These are phyloP conservation scores for Grammomys dolichurus DNA, from an alignment of 2,113 vertebrate genomes.

Conservation along the genomic window DNA sequence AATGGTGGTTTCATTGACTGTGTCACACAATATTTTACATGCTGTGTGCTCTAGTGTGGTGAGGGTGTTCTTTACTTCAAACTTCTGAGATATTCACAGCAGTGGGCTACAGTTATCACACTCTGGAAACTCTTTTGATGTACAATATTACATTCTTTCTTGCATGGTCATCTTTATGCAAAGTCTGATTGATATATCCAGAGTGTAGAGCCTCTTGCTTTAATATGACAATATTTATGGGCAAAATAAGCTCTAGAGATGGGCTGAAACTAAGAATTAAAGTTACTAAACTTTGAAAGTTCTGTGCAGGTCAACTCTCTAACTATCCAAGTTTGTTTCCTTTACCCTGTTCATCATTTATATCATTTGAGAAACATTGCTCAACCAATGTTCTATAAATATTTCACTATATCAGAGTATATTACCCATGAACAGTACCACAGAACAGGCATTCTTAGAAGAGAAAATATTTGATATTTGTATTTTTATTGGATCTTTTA, in stretches of 20 bases:
- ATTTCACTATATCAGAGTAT: not conserved
- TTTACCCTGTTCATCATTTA: not conserved
- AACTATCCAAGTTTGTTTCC: not conserved
- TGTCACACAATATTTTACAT: not conserved
- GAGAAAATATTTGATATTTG: conserved; percentile 8
- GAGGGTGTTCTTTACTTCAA: not conserved
- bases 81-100: not conserved
- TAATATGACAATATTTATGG: not conserved
- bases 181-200: not conserved
- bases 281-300: too few species aligned
- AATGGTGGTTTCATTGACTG: not conserved
- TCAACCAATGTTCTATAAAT: not conserved
- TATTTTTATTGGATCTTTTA: too few species aligned
- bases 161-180: not conserved
- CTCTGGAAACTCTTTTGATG: not conserved
- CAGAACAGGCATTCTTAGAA: conserved; percentile 21
- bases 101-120: not conserved
- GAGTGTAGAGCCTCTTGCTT: not conserved
- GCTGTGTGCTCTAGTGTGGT: too few species aligned
- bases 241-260: not conserved
- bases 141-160: not conserved
- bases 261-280: not conserved
- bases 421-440: not conserved
- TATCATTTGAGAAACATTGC: not conserved
- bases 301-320: not conserved